These are phyloP conservation scores for Scytalopus superciliaris DNA, from an alignment of 2,113 vertebrate genomes.

Conservation along the genomic window DNA sequence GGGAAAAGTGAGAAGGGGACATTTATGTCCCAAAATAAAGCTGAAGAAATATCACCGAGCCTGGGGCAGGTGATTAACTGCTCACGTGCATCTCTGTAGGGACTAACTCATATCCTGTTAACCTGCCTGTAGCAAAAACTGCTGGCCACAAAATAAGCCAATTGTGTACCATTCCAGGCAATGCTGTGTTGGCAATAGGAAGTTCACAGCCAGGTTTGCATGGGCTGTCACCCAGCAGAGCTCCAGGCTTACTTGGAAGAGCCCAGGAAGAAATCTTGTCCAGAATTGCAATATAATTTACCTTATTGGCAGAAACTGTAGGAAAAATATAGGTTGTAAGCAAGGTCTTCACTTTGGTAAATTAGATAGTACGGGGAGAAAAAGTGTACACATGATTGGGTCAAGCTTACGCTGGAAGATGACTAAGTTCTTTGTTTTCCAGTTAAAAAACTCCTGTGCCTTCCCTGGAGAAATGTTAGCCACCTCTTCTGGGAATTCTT, in stretches of 20 bases:
- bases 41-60: background rate
- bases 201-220: background rate
- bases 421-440: background rate
- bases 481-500: background rate
- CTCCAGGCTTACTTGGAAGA: background rate
- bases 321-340: background rate
- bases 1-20: background rate
- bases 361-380: background rate
- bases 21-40: background rate
- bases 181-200: background rate
- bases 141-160: background rate
- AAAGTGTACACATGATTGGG: background rate
- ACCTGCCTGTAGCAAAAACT: slow-evolving; percentile 19
- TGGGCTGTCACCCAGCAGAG: background rate
- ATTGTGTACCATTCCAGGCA: background rate
- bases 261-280: background rate
- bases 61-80: background rate
- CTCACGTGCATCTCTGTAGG: background rate
- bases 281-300: background rate
- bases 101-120: background rate
- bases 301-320: background rate
- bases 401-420: background rate
- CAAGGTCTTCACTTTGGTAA: background rate
- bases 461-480: background rate
- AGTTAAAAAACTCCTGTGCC: background rate